These are phyloP conservation scores for Pitta sordida DNA, from an alignment of 2,113 vertebrate species.

Conservation along the genomic window DNA sequence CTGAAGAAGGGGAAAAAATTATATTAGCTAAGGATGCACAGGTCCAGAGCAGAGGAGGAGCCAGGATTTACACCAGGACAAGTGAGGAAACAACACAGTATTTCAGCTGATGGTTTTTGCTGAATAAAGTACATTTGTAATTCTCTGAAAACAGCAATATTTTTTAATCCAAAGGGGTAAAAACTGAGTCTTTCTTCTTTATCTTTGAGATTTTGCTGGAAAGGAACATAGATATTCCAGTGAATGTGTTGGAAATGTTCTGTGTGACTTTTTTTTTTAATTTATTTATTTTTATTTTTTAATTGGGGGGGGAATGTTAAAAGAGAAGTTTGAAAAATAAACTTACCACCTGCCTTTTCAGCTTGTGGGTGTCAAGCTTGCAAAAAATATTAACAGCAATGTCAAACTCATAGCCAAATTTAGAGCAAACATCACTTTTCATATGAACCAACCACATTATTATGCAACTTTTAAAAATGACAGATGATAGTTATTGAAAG, in stretches of 20 bases:
- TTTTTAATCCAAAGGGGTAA: background rate
- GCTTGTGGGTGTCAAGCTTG: background rate
- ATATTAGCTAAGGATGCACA: background rate
- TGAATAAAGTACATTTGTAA: background rate
- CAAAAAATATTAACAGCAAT: background rate
- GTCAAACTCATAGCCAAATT: background rate
- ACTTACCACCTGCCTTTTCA: slow-evolving; percentile 15
- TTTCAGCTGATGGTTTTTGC: background rate
- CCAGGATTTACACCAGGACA: accelerated
- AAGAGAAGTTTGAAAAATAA: slow-evolving; percentile 5
- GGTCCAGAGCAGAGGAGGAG: background rate
- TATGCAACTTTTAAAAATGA: slow-evolving; percentile 22
- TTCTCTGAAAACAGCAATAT: background rate
- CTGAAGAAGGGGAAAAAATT: background rate
- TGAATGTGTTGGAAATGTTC: background rate
- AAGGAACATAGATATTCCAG: background rate
- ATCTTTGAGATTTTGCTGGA: background rate
- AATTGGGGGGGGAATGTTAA: background rate
- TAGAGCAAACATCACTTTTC: slow-evolving; percentile 27
- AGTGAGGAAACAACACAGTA: background rate
- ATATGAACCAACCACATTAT: background rate
- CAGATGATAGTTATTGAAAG: slow-evolving; percentile 26
- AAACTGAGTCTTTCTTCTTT: background rate
- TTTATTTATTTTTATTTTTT: no score
- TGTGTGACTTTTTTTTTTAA: background rate